Conservation (phyloP, 2,113 vertebrate genomes). For the Tragelaphus imberbis region DNA sequence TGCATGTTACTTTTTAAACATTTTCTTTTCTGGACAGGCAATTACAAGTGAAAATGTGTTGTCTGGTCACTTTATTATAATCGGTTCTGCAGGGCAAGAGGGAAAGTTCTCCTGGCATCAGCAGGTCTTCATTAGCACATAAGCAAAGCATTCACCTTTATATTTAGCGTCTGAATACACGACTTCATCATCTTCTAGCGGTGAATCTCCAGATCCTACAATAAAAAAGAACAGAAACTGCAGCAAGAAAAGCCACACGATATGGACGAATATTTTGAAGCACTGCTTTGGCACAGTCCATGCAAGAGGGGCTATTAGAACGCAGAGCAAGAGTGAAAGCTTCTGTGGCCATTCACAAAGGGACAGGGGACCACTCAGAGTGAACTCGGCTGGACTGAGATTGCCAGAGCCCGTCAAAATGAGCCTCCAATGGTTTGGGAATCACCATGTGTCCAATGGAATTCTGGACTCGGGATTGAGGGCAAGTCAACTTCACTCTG, state of each 20-base stretch:
- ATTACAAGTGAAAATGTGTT: slow-evolving; percentile 42
- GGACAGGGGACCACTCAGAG: slow-evolving; percentile 56
- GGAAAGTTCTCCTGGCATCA: slow-evolving; percentile 70
- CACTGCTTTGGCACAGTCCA: slow-evolving; percentile 68
- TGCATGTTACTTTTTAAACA: background rate
- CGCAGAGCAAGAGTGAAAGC: slow-evolving; percentile 65
- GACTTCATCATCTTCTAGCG: slow-evolving; percentile 94
- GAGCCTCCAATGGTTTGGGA: slow-evolving; percentile 4
- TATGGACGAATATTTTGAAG: slow-evolving; percentile 48
- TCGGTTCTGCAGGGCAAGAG: slow-evolving; percentile 53
- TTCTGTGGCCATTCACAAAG: slow-evolving; percentile 49
- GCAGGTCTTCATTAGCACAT: slow-evolving; percentile 76
- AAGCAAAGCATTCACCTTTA: slow-evolving; percentile 92
- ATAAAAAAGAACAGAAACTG: slow-evolving; percentile 81
- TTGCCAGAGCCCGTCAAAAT: slow-evolving; percentile 29
- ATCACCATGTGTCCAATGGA: slow-evolving; percentile 25
- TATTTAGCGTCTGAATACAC: slow-evolving; percentile 87
- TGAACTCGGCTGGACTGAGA: slow-evolving; percentile 38
- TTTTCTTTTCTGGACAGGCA: slow-evolving; percentile 25
- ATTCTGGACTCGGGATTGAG: background rate
- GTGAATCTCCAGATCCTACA: slow-evolving; percentile 94
- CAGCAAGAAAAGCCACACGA: slow-evolving; percentile 82
- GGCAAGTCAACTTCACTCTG: slow-evolving; percentile 59
- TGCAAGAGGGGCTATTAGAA: slow-evolving; percentile 77
- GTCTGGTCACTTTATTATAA: slow-evolving; percentile 69